Conservation (phyloP, 53 echinoderm and acorn worm genomes). For the Stichopus horrens region DNA sequence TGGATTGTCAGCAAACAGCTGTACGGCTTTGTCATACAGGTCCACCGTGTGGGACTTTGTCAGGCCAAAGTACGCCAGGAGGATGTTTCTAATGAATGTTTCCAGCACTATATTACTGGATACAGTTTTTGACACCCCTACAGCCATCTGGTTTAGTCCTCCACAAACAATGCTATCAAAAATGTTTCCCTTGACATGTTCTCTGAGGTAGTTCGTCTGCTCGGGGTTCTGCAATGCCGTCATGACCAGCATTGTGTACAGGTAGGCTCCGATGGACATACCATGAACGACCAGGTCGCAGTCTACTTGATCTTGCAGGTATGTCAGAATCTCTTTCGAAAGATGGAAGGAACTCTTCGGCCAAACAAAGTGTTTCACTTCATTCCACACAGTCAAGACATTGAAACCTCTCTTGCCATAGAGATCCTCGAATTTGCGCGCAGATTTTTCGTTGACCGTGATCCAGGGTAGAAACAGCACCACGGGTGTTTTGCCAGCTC, state of each 20-base stretch:
- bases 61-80: constrained; percentile 60
- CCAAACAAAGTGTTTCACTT: constrained; percentile 68
- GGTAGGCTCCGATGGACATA: constrained; percentile 77
- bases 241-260: constrained; percentile 60
- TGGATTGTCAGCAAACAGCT: constrained; percentile 63
- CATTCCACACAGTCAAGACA: constrained; percentile 62
- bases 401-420: constrained; percentile 79
- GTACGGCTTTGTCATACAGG: constrained; percentile 53
- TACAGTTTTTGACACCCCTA: constrained; percentile 50
- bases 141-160: constrained; percentile 59
- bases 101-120: constrained; percentile 31
- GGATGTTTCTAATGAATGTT: constrained; percentile 1
- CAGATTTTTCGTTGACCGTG: constrained; percentile 54
- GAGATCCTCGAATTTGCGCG: constrained; percentile 64
- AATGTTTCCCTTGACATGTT: constrained; percentile 69
- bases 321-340: constrained; percentile 52
- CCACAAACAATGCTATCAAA: constrained; percentile 84
- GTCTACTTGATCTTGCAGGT: constrained; percentile 45
- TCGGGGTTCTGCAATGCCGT: not conserved
- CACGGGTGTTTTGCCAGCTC: constrained; percentile 55
- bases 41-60: constrained; percentile 62
- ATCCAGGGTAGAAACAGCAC: constrained; percentile 77
- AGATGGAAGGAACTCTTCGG: constrained; percentile 57
- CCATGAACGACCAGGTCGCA: constrained; percentile 72
- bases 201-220: constrained; percentile 13